Conservation (phyloP, 2,888 invertebrate species). For the Drosophila paucipuncta region DNA sequence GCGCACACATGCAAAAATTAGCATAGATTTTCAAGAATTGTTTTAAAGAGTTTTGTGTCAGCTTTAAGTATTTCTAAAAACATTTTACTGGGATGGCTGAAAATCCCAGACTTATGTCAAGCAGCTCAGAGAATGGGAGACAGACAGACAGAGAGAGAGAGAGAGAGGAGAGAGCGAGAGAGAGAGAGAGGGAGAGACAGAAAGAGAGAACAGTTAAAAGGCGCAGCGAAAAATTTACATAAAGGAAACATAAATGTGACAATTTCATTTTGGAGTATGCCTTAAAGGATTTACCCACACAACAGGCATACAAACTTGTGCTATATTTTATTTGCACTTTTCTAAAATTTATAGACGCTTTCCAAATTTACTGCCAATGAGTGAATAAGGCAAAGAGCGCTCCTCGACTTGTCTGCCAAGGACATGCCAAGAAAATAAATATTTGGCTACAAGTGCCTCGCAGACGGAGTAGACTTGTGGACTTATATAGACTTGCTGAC, state of each 20-base stretch:
- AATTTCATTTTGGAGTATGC: constrained; percentile 69
- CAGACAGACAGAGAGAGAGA: constrained; percentile 14
- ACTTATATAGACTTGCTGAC: constrained; percentile 22
- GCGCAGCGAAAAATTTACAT: constrained; percentile 61
- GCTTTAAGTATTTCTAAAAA: constrained; percentile 23
- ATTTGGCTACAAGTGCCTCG: constrained; percentile 68
- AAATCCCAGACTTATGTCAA: constrained; percentile 40
- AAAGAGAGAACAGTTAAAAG: constrained; percentile 24
- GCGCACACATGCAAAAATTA: constrained; percentile 12
- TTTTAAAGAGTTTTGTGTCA: constrained; percentile 15
- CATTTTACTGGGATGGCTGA: constrained; percentile 16
- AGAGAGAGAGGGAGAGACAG: constrained; percentile 14
- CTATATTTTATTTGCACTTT: constrained; percentile 79
- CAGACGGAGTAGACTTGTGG: background rate
- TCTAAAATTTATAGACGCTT: constrained; percentile 78
- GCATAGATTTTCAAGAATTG: constrained; percentile 35
- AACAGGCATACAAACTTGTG: constrained; percentile 59
- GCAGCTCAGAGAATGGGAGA: background rate
- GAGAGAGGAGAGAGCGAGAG: background rate
- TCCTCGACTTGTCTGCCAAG: constrained; percentile 30
- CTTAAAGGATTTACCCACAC: constrained; percentile 70
- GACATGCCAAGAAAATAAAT: constrained; percentile 64
- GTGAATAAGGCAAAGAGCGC: constrained; percentile 17
- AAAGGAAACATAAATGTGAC: constrained; percentile 79
- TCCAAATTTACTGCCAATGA: constrained; percentile 71